A percentile compares a stretch with the other conserved stretches of the same genome.
Conservation (phyloP, 2,797 vertebrate species). For the Centropyge bicolor region DNA sequence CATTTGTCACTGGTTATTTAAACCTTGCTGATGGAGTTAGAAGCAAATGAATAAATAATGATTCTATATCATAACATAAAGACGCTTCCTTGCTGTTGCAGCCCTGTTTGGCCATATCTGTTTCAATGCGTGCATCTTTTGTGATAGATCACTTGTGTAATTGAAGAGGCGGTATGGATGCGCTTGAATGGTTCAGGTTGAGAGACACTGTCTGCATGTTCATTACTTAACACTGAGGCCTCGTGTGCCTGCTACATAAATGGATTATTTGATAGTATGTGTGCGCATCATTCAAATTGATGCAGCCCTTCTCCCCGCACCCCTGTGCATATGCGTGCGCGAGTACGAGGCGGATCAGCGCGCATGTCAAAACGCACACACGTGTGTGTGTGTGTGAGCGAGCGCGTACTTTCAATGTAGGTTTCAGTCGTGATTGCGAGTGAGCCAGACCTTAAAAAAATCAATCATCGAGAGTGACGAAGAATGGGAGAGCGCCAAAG, state of each 20-base stretch:
- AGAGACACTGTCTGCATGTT: conserved; percentile 47
- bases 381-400: conserved; percentile 4
- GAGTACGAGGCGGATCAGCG: conserved; percentile 6
- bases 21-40: no score
- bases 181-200: conserved; percentile 17
- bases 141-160: conserved; percentile 32
- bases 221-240: conserved; percentile 58
- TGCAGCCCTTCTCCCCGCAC: conserved; percentile 4
- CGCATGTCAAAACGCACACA: neutral
- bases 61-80: neutral
- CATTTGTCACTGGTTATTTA: neutral
- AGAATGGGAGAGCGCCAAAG: conserved; percentile 47
- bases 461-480: conserved; percentile 75
- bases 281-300: conserved; percentile 59
- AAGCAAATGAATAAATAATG: no score
- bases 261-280: conserved; percentile 56
- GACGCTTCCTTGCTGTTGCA: neutral
- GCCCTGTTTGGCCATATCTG: neutral
- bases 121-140: conserved; percentile 12
- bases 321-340: neutral
- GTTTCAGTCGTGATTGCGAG: conserved; percentile 50
- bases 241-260: conserved; percentile 41
- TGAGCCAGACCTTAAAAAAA: conserved; percentile 63
- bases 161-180: conserved; percentile 35
- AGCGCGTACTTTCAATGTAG: conserved; percentile 11